phyloP scores from a whole-genome alignment of 2,888 invertebrate genomes.

The Portevinia maculata region DNA sequence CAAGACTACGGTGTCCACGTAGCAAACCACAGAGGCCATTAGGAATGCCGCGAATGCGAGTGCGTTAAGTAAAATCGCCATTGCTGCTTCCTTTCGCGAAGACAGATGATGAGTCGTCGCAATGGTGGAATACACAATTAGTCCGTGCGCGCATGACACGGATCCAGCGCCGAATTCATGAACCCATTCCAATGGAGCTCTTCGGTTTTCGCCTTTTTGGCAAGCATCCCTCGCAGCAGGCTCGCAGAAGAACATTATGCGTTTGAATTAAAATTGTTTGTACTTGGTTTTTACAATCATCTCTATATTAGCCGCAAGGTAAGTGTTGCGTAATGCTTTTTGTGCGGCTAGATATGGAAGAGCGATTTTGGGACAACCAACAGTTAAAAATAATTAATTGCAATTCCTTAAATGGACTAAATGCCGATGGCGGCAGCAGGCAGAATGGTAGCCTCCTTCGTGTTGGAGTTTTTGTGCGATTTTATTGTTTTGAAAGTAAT shows the following conservation, averaged over 20 bases:
- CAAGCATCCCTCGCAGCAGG: background rate
- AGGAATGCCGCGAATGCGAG: constrained; percentile 75
- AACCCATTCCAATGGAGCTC: constrained; percentile 36
- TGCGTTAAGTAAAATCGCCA: constrained; percentile 75
- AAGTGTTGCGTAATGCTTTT: constrained; percentile 42
- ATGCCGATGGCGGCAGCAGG: constrained; percentile 68
- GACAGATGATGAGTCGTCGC: constrained; percentile 62
- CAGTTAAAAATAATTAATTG: constrained; percentile 84
- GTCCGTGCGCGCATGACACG: constrained; percentile 65
- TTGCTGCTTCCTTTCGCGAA: constrained; percentile 65
- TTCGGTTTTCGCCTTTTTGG: constrained; percentile 27
- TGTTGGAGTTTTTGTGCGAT: constrained; percentile 53
- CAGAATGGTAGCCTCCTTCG: constrained; percentile 22
- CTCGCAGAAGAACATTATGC: constrained; percentile 44
- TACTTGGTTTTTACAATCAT: constrained; percentile 71
- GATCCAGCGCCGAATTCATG: constrained; percentile 59
- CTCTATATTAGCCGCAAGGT: constrained; percentile 71
- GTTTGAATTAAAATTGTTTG: constrained; percentile 73
- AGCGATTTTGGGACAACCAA: constrained; percentile 73
- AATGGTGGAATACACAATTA: constrained; percentile 73
- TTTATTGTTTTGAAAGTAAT: constrained; percentile 62
- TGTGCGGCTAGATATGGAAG: constrained; percentile 26
- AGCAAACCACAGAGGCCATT: constrained; percentile 23
- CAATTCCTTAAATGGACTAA: constrained; percentile 82
- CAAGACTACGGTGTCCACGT: constrained; percentile 35